Conservation (phyloP, 2,113 vertebrate genomes). For the Atherinomorus stipes region DNA sequence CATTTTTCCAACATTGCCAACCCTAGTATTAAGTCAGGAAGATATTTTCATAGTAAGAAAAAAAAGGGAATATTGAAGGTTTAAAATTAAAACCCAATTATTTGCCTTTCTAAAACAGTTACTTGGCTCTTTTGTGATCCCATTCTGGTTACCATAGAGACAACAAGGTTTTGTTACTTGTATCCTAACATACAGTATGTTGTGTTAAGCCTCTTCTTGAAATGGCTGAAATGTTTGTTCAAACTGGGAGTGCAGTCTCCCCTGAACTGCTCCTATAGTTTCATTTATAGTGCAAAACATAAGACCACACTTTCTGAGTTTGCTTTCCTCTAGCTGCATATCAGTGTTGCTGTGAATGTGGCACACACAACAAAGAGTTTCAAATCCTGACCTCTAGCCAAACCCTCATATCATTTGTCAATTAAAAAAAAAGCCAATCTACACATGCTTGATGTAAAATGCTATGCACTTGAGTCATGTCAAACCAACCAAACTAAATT, state of each 20-base stretch:
- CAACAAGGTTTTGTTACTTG: slow-evolving; percentile 7
- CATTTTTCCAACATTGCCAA: too few species aligned
- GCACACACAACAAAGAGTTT: background rate
- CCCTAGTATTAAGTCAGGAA: background rate
- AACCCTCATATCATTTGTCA: slow-evolving; percentile 35
- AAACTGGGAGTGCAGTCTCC: too few species aligned
- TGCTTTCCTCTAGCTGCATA: background rate
- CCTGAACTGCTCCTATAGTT: background rate
- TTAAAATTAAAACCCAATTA: slow-evolving; percentile 1
- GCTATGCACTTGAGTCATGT: slow-evolving; percentile 29
- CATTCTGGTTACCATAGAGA: slow-evolving; percentile 13
- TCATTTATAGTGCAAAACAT: slow-evolving; percentile 2
- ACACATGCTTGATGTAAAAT: slow-evolving; percentile 42
- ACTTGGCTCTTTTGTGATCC: background rate
- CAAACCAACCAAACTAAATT: slow-evolving; percentile 43
- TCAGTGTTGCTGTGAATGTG: background rate
- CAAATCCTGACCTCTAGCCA: slow-evolving; percentile 34
- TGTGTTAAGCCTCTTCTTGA: background rate
- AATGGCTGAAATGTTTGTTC: background rate
- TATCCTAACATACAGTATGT: slow-evolving; percentile 5
- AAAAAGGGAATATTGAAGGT: background rate
- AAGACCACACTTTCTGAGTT: background rate
- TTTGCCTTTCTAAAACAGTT: slow-evolving; percentile 5
- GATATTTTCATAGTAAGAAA: background rate
- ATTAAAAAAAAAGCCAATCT: slow-evolving; percentile 37